Evolutionary conservation across 2,113 vertebrate species (phyloP).

Genomic region (Tupaia chinensis): DNA sequence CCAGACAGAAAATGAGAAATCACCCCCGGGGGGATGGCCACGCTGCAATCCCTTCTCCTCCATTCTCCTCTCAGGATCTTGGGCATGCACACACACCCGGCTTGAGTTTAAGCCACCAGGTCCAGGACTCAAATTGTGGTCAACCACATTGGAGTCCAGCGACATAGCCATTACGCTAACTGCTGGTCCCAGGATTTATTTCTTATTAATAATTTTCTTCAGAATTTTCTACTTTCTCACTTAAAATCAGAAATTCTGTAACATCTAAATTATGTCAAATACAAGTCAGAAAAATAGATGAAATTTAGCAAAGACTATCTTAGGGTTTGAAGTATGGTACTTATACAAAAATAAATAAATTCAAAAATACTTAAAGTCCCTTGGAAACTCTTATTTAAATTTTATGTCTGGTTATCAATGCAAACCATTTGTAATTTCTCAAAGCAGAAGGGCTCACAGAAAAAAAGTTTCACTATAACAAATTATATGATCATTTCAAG

Average conservation of each 20-base stretch:
- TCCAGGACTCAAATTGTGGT: too few species aligned
- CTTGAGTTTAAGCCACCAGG: too few species aligned
- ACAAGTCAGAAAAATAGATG: background rate
- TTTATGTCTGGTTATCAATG: background rate
- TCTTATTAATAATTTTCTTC: conserved; percentile 1
- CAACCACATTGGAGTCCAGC: too few species aligned
- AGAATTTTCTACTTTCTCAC: conserved; percentile 36
- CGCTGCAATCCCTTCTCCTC: too few species aligned
- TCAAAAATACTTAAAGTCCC: background rate
- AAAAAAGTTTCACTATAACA: background rate
- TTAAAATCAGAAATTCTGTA: conserved; percentile 13
- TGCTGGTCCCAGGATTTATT: background rate
- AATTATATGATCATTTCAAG: background rate
- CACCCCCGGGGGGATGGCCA: too few species aligned
- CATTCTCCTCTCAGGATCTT: too few species aligned
- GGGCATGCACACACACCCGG: too few species aligned
- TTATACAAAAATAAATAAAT: conserved; percentile 10
- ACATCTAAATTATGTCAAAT: background rate
- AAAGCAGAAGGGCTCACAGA: background rate
- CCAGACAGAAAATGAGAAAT: too few species aligned
- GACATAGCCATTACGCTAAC: too few species aligned
- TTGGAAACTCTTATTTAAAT: background rate
- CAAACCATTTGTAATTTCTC: conserved; percentile 23
- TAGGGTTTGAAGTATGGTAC: conserved; percentile 6
- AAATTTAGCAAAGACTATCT: background rate